Conservation (phyloP, 2,888 invertebrate species). For the Drosophila emarginata region DNA sequence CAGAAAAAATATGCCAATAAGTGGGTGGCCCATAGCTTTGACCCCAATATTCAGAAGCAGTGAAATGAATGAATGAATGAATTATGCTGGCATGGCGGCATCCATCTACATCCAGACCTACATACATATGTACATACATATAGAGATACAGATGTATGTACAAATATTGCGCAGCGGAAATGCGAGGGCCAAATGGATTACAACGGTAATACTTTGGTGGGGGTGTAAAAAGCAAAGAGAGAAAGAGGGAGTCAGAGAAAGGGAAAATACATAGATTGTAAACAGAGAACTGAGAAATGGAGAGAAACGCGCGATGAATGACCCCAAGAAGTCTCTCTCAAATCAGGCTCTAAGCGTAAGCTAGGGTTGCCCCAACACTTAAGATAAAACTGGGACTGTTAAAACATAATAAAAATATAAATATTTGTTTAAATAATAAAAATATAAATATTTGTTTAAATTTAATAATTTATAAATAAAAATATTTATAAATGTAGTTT, state of each 20-base stretch:
- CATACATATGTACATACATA: too few relatives aligned
- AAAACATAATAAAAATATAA: too few relatives aligned
- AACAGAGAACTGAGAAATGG: slow-evolving; percentile 1
- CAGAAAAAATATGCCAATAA: slow-evolving; percentile 20
- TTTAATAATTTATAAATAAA: too few relatives aligned
- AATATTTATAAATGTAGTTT: too few relatives aligned
- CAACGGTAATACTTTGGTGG: slow-evolving; percentile 48
- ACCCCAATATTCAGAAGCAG: slow-evolving; percentile 45
- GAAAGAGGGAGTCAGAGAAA: slow-evolving; percentile 3
- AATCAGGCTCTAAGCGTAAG: slow-evolving; percentile 3
- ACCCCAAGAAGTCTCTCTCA: slow-evolving; percentile 17
- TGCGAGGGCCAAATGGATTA: slow-evolving; percentile 58
- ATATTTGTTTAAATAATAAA: too few relatives aligned
- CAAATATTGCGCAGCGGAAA: slow-evolving; percentile 42
- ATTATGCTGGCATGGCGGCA: slow-evolving; percentile 19
- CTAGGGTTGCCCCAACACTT: slow-evolving; percentile 12
- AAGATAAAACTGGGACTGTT: too few relatives aligned
- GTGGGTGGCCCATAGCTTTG: slow-evolving; percentile 48
- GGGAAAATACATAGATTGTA: slow-evolving; percentile 7
- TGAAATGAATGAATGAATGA: slow-evolving; percentile 58
- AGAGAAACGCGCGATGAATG: slow-evolving; percentile 1
- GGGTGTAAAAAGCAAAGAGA: slow-evolving; percentile 2
- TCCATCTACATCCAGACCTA: slow-evolving; percentile 13
- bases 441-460: too few relatives aligned
- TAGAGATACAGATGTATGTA: neutral